Base-by-base conservation (phyloP, 2,797 vertebrate species). In the Scarus forsteni region DNA sequence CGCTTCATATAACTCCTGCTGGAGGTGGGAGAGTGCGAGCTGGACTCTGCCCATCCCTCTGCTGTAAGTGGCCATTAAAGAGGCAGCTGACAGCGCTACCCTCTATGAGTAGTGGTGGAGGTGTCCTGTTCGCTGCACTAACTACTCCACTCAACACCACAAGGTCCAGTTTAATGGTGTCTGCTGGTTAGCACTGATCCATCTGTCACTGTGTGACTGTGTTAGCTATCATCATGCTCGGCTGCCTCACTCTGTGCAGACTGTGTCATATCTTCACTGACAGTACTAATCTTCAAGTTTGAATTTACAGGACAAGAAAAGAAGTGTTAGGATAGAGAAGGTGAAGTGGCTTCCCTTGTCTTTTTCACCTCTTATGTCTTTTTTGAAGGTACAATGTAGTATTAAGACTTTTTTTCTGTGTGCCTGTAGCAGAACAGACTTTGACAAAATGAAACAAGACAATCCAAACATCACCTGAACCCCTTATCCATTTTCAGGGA, bases 31-130 rank as follows among this genome's bases (percentile, higher is more conserved):
- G 81, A 84, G 82, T 79, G 75, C 10, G 57, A 81, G 76, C 78
- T 83, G 83, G 83, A 84, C 84, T 76, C 71, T 66, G 83, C 79
- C 87, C 88, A 92, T 90, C 85, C 85, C 82, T 91, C 85, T 88
- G 89, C 75, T 86, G 85, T 90, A 93, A 86, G 90, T 90, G 89
- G 85, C 92, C 89, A 91, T 94, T 94, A 93, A 92, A 89, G 84
- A 81, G 77, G 57, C 58, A 75, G 72, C 80, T 89, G 86, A 91
- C 91, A 90, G 90, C 39, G 83, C 77, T 81, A 74, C 88, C 68
- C 70, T 81, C 83, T 81, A 81, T 85, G 88, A 90, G 83, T 75
- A 77, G 85, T 81, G 75, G 81, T 86, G 77, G 85, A 86, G 85
- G 77, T 90, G 89, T 89, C 85, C 79, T 86, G 81, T 80, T 88